Percentiles rank a stretch among this genome's conserved stretches.
Evolutionary conservation across 2,888 invertebrate genomes (phyloP).

Genomic region (Glaucopsyche alexis): DNA sequence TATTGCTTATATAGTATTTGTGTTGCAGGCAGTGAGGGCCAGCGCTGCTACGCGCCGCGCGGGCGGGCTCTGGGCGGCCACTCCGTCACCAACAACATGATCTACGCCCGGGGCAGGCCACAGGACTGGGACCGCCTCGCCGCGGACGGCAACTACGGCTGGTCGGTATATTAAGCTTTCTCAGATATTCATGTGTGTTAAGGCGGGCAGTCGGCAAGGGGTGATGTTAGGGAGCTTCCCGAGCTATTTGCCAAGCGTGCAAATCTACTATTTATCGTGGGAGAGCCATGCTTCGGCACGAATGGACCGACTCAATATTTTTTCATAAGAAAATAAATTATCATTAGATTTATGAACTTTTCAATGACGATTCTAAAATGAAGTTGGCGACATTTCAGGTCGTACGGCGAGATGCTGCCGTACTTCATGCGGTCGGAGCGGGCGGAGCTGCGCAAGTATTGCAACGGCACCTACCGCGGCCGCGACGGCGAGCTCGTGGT

Average conservation of each 20-base stretch:
- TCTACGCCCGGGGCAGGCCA: constrained; percentile 88
- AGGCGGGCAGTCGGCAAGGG: no score
- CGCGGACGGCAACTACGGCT: constrained; percentile 84
- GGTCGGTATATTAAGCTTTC: constrained; percentile 61
- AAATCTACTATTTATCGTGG: no score
- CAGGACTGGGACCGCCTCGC: constrained; percentile 86
- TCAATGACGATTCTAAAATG: no score
- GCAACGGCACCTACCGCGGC: constrained; percentile 77
- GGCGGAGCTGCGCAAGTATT: constrained; percentile 65
- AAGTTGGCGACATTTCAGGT: constrained; percentile 68
- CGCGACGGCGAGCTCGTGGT: constrained; percentile 82
- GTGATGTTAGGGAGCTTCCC: no score
- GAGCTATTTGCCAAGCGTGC: no score
- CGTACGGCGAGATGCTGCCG: constrained; percentile 79
- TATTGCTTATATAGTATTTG: not conserved
- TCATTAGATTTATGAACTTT: no score
- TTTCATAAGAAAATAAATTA: no score
- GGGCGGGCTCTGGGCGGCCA: constrained; percentile 91
- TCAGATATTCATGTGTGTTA: no score
- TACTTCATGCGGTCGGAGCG: constrained; percentile 83
- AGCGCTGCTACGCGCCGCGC: constrained; percentile 84
- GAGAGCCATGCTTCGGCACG: no score
- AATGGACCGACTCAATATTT: no score
- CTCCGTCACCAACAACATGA: constrained; percentile 91
- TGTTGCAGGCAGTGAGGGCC: constrained; percentile 61